Conservation (phyloP, 2,113 vertebrate genomes). For the Tychaedon coryphoeus region DNA sequence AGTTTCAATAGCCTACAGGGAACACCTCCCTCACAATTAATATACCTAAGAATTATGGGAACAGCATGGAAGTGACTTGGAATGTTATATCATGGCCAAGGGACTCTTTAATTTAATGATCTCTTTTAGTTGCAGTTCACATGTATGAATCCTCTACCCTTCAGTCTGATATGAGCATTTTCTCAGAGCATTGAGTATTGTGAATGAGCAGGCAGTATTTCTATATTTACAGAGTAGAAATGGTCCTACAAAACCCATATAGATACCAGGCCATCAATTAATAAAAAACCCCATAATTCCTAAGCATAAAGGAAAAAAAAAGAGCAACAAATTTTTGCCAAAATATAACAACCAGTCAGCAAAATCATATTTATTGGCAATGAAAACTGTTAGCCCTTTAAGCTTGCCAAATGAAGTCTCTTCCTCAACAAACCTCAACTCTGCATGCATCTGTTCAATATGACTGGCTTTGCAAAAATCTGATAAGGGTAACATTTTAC, state of each 20-base stretch:
- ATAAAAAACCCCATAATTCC: not conserved
- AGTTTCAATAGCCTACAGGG: constrained; percentile 35
- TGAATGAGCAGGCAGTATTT: not conserved
- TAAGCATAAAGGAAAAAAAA: not conserved
- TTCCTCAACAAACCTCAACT: not conserved
- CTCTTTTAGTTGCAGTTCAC: constrained; percentile 19
- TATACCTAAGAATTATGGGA: constrained; percentile 47
- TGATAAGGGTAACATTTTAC: not conserved
- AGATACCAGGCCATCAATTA: not conserved
- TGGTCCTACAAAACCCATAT: not conserved
- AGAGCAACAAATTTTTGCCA: not conserved
- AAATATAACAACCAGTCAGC: not conserved
- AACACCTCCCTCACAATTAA: constrained; percentile 43
- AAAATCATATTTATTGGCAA: not conserved
- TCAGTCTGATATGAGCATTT: not conserved
- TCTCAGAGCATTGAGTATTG: not conserved
- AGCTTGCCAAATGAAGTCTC: not conserved
- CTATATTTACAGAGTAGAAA: not conserved
- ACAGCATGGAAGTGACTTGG: constrained; percentile 27
- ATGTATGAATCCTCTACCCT: constrained; percentile 8
- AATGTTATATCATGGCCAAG: constrained; percentile 44
- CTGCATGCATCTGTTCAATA: not conserved
- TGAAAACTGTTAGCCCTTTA: not conserved
- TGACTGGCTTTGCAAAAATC: not conserved
- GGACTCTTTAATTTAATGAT: constrained; percentile 55